Percentiles rank a stretch among this genome's conserved stretches.
phyloP scores from a whole-genome alignment of 2,888 invertebrate species.

The Drosophila eohydei region DNA sequence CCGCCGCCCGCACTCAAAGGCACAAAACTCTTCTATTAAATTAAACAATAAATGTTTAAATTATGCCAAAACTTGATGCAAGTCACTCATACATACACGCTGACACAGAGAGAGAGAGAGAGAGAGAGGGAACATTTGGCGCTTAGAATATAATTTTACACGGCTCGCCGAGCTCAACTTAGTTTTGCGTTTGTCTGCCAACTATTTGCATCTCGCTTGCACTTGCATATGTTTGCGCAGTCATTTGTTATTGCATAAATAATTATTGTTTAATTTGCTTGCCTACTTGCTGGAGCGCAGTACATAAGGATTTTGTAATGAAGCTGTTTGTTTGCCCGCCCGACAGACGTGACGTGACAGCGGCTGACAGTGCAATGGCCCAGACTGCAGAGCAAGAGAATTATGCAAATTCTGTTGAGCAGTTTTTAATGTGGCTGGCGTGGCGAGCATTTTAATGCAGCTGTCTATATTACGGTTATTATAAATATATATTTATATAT shows the following conservation, averaged over 20 bases:
- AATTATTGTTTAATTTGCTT: slow-evolving; percentile 76
- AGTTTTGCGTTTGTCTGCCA: slow-evolving; percentile 25
- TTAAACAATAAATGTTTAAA: slow-evolving; percentile 70
- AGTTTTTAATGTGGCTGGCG: slow-evolving; percentile 58
- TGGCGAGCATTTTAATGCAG: slow-evolving; percentile 51
- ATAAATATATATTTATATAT: slow-evolving; percentile 12
- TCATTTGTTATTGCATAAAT: slow-evolving; percentile 66
- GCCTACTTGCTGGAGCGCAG: slow-evolving; percentile 22
- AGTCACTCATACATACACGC: slow-evolving; percentile 31
- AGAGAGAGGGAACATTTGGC: slow-evolving; percentile 2
- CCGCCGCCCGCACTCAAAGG: slow-evolving; percentile 22
- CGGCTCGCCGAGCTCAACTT: slow-evolving; percentile 52
- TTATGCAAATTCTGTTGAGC: slow-evolving; percentile 56
- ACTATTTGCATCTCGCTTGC: slow-evolving; percentile 30
- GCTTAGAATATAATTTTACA: slow-evolving; percentile 68
- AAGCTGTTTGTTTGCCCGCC: slow-evolving; percentile 52
- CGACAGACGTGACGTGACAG: slow-evolving; percentile 30
- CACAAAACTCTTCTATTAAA: slow-evolving; percentile 64
- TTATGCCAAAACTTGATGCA: slow-evolving; percentile 58
- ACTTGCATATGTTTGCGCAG: slow-evolving; percentile 15
- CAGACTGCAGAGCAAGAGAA: slow-evolving; percentile 14
- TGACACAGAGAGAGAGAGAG: background rate
- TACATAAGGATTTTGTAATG: slow-evolving; percentile 54
- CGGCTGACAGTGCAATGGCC: slow-evolving; percentile 25
- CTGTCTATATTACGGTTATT: slow-evolving; percentile 27